These are phyloP conservation scores for Columba janthina DNA, from an alignment of 2,113 vertebrate genomes.

Conservation along the genomic window DNA sequence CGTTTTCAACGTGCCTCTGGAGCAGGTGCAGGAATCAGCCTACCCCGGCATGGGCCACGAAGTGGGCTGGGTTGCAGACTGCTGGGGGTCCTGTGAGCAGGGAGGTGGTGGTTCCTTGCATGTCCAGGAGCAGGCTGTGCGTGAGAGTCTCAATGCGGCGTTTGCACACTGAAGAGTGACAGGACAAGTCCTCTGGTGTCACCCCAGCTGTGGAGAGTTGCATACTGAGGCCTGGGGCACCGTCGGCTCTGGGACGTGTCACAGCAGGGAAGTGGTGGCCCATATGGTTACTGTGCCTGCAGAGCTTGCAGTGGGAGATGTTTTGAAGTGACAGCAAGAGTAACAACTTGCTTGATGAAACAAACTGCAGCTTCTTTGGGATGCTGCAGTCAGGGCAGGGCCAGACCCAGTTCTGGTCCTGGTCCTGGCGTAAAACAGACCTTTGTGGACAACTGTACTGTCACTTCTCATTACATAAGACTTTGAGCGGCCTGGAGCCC, in stretches of 20 bases:
- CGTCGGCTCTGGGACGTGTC: rapidly evolving
- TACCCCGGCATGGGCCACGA: rapidly evolving
- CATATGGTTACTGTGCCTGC: background rate
- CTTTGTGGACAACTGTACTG: background rate
- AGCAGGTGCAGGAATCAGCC: background rate
- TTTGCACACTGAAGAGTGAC: rapidly evolving
- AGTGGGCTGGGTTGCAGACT: background rate
- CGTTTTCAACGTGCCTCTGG: background rate
- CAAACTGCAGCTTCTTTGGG: background rate
- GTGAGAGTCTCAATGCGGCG: rapidly evolving
- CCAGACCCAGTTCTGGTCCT: background rate
- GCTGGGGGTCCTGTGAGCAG: background rate
- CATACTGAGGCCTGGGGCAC: background rate
- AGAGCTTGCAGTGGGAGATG: background rate
- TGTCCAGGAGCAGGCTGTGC: too few species aligned
- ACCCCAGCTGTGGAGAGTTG: rapidly evolving
- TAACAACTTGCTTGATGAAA: background rate
- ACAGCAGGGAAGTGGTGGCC: background rate
- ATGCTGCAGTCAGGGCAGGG: background rate
- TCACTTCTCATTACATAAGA: background rate
- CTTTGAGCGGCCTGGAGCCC: too few species aligned
- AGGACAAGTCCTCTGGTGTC: background rate
- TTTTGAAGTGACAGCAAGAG: background rate
- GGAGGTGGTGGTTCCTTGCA: background rate
- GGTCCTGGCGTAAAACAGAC: rapidly evolving